A percentile compares a stretch with the other conserved stretches of the same genome.
These are phyloP conservation scores for Aphrophora alni DNA, from an alignment of 2,888 invertebrate species.

Conservation along the genomic window DNA sequence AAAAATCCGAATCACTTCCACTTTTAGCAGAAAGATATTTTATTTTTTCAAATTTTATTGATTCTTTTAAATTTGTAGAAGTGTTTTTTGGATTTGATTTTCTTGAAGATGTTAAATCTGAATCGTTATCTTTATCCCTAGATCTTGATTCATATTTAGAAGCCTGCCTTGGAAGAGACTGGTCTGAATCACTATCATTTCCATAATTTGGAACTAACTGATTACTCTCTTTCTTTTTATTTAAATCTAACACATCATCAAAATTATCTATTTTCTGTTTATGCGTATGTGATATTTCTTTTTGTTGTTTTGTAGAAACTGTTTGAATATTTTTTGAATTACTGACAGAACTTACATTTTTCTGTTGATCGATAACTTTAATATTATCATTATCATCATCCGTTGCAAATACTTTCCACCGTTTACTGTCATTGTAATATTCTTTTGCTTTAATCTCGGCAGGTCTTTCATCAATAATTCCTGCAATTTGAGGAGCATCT, in stretches of 20 bases:
- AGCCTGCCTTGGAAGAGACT: background rate
- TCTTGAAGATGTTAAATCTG: conserved; percentile 53
- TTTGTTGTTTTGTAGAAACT: background rate
- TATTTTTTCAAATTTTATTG: conserved; percentile 36
- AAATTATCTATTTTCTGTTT: background rate
- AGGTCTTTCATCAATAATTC: conserved; percentile 83
- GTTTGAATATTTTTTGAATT: background rate
- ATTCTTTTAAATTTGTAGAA: conserved; percentile 40
- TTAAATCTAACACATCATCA: background rate
- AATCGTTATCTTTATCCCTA: conserved; percentile 42
- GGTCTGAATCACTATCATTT: conserved; percentile 24
- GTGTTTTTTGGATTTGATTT: conserved; percentile 43
- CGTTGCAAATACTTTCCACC: conserved; percentile 57
- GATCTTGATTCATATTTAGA: background rate
- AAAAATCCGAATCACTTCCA: conserved; percentile 50
- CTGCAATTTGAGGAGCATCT: conserved; percentile 90
- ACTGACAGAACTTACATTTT: conserved; percentile 15
- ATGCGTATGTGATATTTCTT: conserved; percentile 7
- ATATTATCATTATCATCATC: conserved; percentile 54
- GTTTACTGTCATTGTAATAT: conserved; percentile 52
- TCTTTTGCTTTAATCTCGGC: conserved; percentile 61
- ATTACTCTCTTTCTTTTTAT: conserved; percentile 7
- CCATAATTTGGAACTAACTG: background rate
- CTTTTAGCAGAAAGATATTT: background rate
- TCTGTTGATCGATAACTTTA: conserved; percentile 46